phyloP scores from a whole-genome alignment of 2,113 vertebrate genomes.

The Dryoscopus gambensis region DNA sequence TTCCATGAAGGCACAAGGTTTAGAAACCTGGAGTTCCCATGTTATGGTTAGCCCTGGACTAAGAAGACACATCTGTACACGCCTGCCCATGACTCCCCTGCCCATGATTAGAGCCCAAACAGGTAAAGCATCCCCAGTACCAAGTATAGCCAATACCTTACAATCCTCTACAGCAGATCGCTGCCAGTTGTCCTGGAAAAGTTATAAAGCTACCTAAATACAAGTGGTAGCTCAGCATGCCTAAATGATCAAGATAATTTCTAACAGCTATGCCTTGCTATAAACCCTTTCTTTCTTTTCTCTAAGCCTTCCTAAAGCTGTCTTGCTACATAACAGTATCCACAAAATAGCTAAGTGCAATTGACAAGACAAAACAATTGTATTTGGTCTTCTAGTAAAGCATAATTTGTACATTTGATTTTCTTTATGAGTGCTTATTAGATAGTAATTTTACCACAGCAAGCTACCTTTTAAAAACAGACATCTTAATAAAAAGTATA shows the following conservation, averaged over 20 bases:
- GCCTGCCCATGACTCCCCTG: neutral
- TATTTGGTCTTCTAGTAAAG: neutral
- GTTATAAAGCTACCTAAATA: neutral
- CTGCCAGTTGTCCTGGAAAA: neutral
- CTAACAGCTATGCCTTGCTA: neutral
- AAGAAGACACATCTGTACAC: accelerated
- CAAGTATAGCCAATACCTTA: accelerated
- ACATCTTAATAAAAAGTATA: neutral
- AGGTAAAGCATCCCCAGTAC: neutral
- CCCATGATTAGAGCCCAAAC: neutral
- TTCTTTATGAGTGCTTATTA: neutral
- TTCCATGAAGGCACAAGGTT: neutral
- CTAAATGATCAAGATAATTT: accelerated
- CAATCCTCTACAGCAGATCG: accelerated
- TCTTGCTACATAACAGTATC: neutral
- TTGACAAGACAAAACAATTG: neutral
- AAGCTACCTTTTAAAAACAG: neutral
- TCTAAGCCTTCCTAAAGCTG: neutral
- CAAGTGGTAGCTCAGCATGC: neutral
- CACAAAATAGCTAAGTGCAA: neutral
- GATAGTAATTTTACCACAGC: neutral
- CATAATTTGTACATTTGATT: neutral
- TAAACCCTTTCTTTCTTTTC: neutral
- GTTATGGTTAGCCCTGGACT: neutral
- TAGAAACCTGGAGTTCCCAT: neutral